Conservation (phyloP, 2,888 invertebrate species). For the Pardosa pseudoannulata region DNA sequence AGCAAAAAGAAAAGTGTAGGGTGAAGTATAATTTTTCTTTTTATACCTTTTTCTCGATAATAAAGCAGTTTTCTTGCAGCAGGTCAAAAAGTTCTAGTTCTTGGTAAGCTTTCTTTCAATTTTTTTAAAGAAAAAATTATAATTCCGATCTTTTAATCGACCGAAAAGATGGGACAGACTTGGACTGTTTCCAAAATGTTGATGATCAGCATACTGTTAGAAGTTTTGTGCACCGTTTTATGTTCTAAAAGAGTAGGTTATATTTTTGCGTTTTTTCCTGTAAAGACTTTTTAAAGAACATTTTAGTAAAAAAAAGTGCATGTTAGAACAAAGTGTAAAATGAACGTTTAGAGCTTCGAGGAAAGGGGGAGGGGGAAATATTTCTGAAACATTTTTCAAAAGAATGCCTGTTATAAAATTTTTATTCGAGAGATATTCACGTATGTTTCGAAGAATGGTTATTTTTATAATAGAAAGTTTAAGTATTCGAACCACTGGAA, state of each 20-base stretch:
- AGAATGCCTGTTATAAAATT: too few relatives aligned
- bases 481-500: too few relatives aligned
- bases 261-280: neutral
- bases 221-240: neutral
- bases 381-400: neutral
- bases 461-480: too few relatives aligned
- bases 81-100: too few relatives aligned
- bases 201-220: neutral
- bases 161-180: neutral
- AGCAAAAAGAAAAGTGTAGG: too few relatives aligned
- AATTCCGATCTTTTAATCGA: neutral
- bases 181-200: neutral
- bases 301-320: neutral
- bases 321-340: neutral
- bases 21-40: too few relatives aligned
- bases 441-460: too few relatives aligned
- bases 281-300: neutral
- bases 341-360: neutral
- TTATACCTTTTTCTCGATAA: neutral
- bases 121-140: too few relatives aligned
- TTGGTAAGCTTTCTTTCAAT: too few relatives aligned
- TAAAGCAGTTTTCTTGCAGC: neutral
- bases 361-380: neutral
- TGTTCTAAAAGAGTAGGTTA: neutral
- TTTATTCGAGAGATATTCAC: too few relatives aligned